phyloP scores from a whole-genome alignment of 2,888 invertebrate species.

The Biston betularia region DNA sequence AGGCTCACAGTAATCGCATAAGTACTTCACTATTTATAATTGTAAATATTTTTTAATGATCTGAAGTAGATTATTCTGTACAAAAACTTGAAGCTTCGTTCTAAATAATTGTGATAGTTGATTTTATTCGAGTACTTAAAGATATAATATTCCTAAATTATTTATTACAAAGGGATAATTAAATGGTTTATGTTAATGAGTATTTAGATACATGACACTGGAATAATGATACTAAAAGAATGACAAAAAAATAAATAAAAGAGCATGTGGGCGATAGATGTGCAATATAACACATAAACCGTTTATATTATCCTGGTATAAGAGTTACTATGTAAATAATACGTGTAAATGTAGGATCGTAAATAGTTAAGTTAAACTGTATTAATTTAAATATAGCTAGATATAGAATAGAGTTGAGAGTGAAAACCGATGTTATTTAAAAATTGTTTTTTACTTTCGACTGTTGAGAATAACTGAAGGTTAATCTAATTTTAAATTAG shows the following conservation, averaged over 20 bases:
- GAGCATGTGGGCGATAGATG: constrained; percentile 2
- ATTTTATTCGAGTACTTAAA: constrained; percentile 84
- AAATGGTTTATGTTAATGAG: constrained; percentile 38
- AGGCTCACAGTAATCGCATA: constrained; percentile 10
- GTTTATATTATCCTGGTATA: constrained; percentile 33
- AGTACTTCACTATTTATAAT: constrained; percentile 65
- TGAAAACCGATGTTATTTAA: constrained; percentile 7
- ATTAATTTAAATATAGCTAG: constrained; percentile 8
- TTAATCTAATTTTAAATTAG: constrained; percentile 41
- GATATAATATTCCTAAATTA: constrained; percentile 83
- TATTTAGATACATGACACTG: neutral
- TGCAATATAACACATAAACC: constrained; percentile 41
- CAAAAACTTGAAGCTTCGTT: constrained; percentile 80
- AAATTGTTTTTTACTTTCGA: constrained; percentile 11
- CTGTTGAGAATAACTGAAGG: neutral
- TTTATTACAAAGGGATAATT: constrained; percentile 69
- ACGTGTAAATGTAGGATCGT: constrained; percentile 41
- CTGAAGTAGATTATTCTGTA: constrained; percentile 28
- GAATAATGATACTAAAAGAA: constrained; percentile 1
- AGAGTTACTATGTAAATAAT: constrained; percentile 48
- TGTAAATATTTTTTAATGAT: constrained; percentile 36
- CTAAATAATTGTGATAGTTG: constrained; percentile 85
- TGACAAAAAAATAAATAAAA: neutral
- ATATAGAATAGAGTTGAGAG: neutral
- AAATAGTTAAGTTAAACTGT: constrained; percentile 6